A percentile compares a stretch with the other conserved stretches of the same genome.
Conservation (phyloP, 1,140 invertebrate genomes). For the Solenopsis invicta region DNA sequence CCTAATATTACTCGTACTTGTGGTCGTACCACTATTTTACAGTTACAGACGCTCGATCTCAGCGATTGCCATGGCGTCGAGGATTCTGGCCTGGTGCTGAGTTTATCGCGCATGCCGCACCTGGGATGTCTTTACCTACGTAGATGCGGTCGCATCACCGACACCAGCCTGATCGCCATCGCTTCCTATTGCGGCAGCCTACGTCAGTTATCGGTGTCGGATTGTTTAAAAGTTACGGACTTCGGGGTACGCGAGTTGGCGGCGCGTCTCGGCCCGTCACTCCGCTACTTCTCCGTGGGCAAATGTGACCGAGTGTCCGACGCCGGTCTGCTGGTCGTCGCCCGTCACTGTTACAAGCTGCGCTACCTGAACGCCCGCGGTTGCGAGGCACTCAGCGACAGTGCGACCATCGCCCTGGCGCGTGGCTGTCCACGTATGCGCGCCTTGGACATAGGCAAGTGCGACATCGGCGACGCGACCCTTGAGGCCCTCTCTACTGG, state of each 20-base stretch:
- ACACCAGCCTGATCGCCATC: constrained; percentile 92
- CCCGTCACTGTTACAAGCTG: constrained; percentile 95
- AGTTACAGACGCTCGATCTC: constrained; percentile 92
- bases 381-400: constrained; percentile 96
- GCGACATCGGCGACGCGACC: constrained; percentile 96
- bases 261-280: constrained; percentile 93
- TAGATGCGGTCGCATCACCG: constrained; percentile 94
- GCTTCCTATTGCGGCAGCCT: constrained; percentile 94
- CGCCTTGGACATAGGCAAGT: constrained; percentile 96
- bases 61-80: constrained; percentile 95
- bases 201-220: constrained; percentile 95
- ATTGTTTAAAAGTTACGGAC: constrained; percentile 96
- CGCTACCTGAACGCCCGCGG: constrained; percentile 96
- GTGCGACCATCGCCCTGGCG: constrained; percentile 94
- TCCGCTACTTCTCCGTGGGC: constrained; percentile 95
- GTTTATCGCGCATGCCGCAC: constrained; percentile 95
- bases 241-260: constrained; percentile 95
- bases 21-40: constrained; percentile 88
- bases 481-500: constrained; percentile 94
- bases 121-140: constrained; percentile 95
- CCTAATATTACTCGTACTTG: constrained; percentile 90
- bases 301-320: constrained; percentile 95
- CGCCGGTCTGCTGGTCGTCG: constrained; percentile 95
- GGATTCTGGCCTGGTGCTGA: constrained; percentile 93
- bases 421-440: constrained; percentile 93